These are phyloP conservation scores for Melieria crassipennis DNA, from an alignment of 2,888 invertebrate species.

Conservation along the genomic window DNA sequence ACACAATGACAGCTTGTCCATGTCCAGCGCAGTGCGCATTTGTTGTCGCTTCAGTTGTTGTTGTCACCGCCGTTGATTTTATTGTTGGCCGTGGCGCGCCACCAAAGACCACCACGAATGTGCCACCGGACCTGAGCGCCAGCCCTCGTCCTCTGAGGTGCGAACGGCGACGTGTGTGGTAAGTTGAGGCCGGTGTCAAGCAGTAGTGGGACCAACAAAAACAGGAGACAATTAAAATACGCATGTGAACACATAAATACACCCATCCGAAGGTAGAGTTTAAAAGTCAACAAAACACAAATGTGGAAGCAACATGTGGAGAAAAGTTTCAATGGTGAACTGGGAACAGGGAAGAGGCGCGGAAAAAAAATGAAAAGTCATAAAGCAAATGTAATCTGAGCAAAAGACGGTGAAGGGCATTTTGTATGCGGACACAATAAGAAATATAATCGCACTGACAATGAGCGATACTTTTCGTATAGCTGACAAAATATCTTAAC, in stretches of 20 bases:
- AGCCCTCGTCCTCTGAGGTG: background rate
- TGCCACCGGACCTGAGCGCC: background rate
- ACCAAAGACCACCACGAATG: background rate
- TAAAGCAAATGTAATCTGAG: slow-evolving; percentile 2
- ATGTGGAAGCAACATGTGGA: background rate
- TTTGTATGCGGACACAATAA: background rate
- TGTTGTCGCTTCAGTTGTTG: background rate
- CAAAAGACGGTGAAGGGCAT: slow-evolving; percentile 1
- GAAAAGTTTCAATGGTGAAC: background rate
- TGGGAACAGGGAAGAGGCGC: background rate
- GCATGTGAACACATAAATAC: background rate
- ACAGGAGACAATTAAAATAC: background rate
- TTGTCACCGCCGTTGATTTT: background rate
- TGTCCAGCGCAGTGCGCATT: background rate
- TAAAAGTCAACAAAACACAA: background rate
- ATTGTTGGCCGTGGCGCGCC: background rate
- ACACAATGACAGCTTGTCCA: background rate
- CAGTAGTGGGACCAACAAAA: background rate
- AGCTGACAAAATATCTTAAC: too few relatives aligned
- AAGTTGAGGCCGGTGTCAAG: background rate
- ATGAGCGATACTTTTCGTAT: too few relatives aligned
- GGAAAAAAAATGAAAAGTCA: background rate
- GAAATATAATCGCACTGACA: too few relatives aligned
- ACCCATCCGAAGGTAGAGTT: background rate
- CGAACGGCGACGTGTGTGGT: slow-evolving; percentile 1